Evolutionary conservation across 2,113 vertebrate genomes (phyloP).

Genomic region (Nothoprocta pentlandii): DNA sequence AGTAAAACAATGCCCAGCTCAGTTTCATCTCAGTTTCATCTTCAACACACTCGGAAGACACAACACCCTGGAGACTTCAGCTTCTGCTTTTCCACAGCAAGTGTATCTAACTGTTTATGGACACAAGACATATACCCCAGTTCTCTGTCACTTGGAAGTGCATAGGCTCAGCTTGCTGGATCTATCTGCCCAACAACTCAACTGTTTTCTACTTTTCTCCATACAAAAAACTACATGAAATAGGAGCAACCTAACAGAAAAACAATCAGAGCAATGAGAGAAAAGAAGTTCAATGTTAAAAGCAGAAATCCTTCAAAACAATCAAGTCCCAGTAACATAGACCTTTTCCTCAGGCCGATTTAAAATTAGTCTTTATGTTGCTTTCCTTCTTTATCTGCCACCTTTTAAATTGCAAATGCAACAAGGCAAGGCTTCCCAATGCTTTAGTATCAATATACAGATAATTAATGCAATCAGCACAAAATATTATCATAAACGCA

Average conservation of each 20-base stretch:
- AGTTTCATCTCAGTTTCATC: background rate
- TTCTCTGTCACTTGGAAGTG: background rate
- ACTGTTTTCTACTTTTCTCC: background rate
- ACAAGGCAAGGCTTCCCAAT: background rate
- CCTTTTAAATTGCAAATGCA: background rate
- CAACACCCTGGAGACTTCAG: background rate
- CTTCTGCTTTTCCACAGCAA: background rate
- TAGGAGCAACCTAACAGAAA: background rate
- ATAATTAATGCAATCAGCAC: background rate
- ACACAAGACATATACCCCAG: background rate
- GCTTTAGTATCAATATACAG: background rate
- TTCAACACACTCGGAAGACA: background rate
- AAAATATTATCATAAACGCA: fast-evolving
- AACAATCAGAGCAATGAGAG: background rate
- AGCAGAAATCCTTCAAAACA: background rate
- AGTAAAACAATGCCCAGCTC: background rate
- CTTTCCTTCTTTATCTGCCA: background rate
- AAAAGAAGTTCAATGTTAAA: background rate
- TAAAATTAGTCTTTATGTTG: background rate
- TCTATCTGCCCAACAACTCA: background rate
- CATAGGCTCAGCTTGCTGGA: background rate
- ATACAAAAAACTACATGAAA: background rate
- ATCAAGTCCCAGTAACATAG: background rate
- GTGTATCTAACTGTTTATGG: background rate
- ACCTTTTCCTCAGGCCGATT: background rate